Conservation (phyloP, 2,113 vertebrate species). For the Marmota flaviventris region DNA sequence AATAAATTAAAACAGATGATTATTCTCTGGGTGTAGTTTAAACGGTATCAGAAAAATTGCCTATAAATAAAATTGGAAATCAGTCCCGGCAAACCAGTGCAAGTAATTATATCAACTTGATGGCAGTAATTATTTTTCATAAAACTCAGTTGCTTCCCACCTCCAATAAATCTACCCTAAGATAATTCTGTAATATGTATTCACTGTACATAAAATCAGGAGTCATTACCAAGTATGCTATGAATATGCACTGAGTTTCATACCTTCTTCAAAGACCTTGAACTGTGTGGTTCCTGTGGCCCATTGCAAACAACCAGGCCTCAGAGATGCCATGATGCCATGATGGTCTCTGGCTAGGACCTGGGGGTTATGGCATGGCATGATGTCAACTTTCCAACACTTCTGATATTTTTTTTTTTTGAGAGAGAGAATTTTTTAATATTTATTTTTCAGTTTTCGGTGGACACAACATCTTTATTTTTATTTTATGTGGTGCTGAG, state of each 20-base stretch:
- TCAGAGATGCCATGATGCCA: not conserved
- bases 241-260: not conserved
- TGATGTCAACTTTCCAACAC: not conserved
- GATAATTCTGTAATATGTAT: slow-evolving; percentile 60
- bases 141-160: slow-evolving; percentile 64
- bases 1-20: slow-evolving; percentile 18
- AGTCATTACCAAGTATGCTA: slow-evolving; percentile 1
- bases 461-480: no score
- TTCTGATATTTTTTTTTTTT: not conserved
- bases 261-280: slow-evolving; percentile 47
- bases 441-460: no score
- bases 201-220: slow-evolving; percentile 36
- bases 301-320: not conserved
- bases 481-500: no score
- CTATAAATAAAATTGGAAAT: slow-evolving; percentile 70
- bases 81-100: slow-evolving; percentile 11
- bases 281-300: not conserved
- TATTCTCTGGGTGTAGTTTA: slow-evolving; percentile 41
- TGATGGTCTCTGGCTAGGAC: not conserved
- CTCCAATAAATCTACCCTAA: slow-evolving; percentile 56
- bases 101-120: slow-evolving; percentile 69
- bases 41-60: slow-evolving; percentile 51
- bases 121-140: slow-evolving; percentile 70
- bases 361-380: not conserved
- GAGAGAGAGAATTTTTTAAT: no score